Percentiles rank a stretch among this genome's conserved stretches.
These are phyloP conservation scores for Amniataba percoides DNA, from an alignment of 2,797 vertebrate genomes.

Conservation along the genomic window DNA sequence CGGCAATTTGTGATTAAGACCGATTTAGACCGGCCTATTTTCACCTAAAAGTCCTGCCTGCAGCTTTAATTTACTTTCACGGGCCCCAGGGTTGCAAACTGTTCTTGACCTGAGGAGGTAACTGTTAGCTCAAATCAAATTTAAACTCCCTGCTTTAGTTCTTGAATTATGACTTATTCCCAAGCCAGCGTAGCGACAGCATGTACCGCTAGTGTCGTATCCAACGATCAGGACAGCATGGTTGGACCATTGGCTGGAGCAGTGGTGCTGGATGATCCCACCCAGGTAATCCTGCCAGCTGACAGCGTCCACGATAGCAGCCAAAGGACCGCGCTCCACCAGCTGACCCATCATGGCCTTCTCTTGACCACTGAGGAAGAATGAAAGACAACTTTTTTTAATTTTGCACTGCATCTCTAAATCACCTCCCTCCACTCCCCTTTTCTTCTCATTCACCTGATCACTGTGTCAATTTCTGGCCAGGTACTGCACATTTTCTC, in stretches of 20 bases:
- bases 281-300: slow-evolving; percentile 97
- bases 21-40: slow-evolving; percentile 7
- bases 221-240: slow-evolving; percentile 93
- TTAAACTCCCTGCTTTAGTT: slow-evolving; percentile 3
- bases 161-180: background rate
- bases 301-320: slow-evolving; percentile 89
- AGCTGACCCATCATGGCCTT: slow-evolving; percentile 89
- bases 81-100: background rate
- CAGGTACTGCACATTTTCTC: slow-evolving; percentile 15
- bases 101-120: slow-evolving; percentile 11
- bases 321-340: slow-evolving; percentile 87
- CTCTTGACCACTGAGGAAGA: slow-evolving; percentile 84
- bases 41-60: background rate
- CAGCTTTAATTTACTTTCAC: slow-evolving; percentile 35
- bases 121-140: slow-evolving; percentile 5
- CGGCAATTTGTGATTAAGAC: slow-evolving; percentile 15
- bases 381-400: too few relatives aligned
- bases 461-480: slow-evolving; percentile 3
- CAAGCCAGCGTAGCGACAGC: background rate
- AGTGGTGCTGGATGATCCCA: slow-evolving; percentile 95
- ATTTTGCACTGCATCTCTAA: background rate
- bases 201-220: slow-evolving; percentile 90
- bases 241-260: slow-evolving; percentile 91
- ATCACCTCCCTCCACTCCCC: background rate
- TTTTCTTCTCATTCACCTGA: background rate